Evolutionary conservation across 2,888 invertebrate species (phyloP), one percentile per base, ranked within the genome.

Genomic region (Branchipolynoe longqiensis): DNA sequence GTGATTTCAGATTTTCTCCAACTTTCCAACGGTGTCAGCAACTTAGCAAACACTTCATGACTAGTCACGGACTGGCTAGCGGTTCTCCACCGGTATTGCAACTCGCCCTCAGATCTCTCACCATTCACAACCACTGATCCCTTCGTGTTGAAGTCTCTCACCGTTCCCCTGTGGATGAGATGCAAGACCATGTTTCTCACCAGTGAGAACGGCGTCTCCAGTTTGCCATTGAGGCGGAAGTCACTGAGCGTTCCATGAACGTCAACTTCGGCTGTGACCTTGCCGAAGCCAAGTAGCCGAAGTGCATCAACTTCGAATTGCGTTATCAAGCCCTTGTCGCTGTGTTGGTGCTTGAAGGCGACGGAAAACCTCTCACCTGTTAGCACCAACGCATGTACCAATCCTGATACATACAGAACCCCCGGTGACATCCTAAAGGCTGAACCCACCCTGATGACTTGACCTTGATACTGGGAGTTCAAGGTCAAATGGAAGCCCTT

Each of bases 401-500:
- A 3, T 22, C n/a, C 12, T 3, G 69, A 69, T 8, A 69, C 36
- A 1, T 22, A 18, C 18, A 38, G 1, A 69, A 36, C n/a, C 0
- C n/a, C 69, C 38, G 36, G 12, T 1, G 38, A 69, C 2, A 69
- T 22, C n/a, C 38, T 69, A 36, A 12, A 22, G 2, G 38, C 22
- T 8, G 18, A 2, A 18, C 38, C 38, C 0, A 38, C 36, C 0
- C 8, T 36, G 18, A 33, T 14, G 0, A n/a, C 3, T 38, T 69
- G 69, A 38, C 69, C 69, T 69, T 69, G 69, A 18, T 69, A 69
- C 2, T 33, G 12, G 2, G 36, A 3, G 38, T 69, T 69, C 1
- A 36, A 22, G 2, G 31, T 78, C 33, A 83, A 56, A 38, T 81
- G 69, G 85, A 88, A 83, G 62, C 82, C 56, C 12, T 84, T 54